Conservation (phyloP, 1,140 invertebrate species). For the Drosophila murphyi region DNA sequence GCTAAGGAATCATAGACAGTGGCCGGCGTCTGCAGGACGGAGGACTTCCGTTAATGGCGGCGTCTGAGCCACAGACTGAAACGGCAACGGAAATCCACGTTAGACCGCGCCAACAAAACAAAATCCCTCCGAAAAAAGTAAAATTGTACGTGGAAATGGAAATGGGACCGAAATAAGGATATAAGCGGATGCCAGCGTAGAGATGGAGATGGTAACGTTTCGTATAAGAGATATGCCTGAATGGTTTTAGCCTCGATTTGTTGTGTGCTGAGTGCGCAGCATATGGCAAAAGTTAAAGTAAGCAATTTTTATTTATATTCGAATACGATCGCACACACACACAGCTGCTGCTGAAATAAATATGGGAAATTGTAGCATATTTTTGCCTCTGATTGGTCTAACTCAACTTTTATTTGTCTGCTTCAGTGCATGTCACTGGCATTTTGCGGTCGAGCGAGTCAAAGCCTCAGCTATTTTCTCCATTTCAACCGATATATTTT, state of each 20-base stretch:
- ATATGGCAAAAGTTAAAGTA: constrained; percentile 80
- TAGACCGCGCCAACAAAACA: constrained; percentile 57
- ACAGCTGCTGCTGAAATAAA: constrained; percentile 55
- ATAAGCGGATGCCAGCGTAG: background rate
- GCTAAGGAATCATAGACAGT: background rate
- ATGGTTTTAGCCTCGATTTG: constrained; percentile 60
- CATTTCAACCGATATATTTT: constrained; percentile 42
- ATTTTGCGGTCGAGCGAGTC: constrained; percentile 77
- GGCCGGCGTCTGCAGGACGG: constrained; percentile 67
- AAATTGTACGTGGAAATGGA: constrained; percentile 24
- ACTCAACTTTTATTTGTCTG: constrained; percentile 79
- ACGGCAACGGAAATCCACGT: constrained; percentile 72
- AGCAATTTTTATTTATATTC: constrained; percentile 78
- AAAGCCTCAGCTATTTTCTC: constrained; percentile 54
- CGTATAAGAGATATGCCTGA: constrained; percentile 67
- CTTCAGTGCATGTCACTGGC: constrained; percentile 73
- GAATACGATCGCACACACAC: constrained; percentile 40
- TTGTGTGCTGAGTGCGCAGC: constrained; percentile 66
- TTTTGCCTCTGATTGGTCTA: constrained; percentile 67
- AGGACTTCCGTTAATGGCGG: constrained; percentile 65
- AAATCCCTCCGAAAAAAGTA: constrained; percentile 23
- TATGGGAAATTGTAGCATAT: constrained; percentile 80
- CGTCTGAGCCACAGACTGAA: constrained; percentile 70
- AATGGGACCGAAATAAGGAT: constrained; percentile 7
- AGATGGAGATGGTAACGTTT: constrained; percentile 33